Base-by-base conservation (phyloP, 2,797 vertebrate genomes). In the Moxostoma hubbsi region DNA sequence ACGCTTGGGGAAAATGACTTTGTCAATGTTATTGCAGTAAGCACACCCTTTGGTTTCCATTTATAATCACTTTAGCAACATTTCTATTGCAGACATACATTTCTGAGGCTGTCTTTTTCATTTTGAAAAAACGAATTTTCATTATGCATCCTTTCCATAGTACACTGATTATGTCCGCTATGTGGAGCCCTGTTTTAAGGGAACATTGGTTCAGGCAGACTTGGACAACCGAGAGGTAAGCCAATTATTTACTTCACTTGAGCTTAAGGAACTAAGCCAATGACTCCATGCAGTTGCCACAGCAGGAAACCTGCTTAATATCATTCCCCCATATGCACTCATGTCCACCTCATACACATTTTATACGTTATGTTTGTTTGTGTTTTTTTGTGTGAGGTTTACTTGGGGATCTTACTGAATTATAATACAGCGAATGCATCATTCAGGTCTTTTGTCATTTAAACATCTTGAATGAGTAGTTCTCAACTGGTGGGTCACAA, bases 1-100 rank as follows among this genome's bases (percentile, higher is more conserved):
- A 99, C 98, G 0, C 90, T 99, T 66, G 97, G 98, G 9, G 97
- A 99, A 87, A 98, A 99, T 0, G 98, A 99, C 92, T 99, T 99
- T 59, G 95, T 99, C 85, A 99, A 99, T 81, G 92, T 99, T 86
- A 98, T 99, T 4, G 96, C 97, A 4, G 98, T 99, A 89, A 92
- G 94, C 84, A 9, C n/a, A 45, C 13, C 1, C 4, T 46, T 54
- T 49, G 51, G 10, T 53, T 72, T 57, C 47, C 12, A 55, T 16
- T 13, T 7, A 61, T 5, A 5, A 49, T 9, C 8, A 62, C 9
- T 47, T 36, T 36, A 36, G 36, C 36, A 36, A 36, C 36, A 36
- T 36, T 36, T 36, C 36, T 36, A 36, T 36, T 36, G 36, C 36
- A 36, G 36, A 36, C 36, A 36, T n/a, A 10, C 11, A 10, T 49